Conservation (phyloP, 2,113 vertebrate genomes). For the Triplophysa tibetana region DNA sequence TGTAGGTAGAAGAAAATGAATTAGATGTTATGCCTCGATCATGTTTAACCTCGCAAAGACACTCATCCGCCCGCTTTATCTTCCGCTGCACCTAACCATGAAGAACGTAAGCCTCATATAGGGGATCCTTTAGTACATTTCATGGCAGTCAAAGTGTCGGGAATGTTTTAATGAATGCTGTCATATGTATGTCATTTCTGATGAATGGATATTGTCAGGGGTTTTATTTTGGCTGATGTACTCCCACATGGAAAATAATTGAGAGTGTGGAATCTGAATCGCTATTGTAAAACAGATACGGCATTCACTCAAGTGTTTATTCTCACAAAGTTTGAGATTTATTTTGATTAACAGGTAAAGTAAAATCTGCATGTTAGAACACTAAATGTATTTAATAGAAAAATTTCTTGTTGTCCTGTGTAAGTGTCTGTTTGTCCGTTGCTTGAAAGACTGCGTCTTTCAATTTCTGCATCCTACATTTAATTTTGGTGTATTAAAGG, state of each 20-base stretch:
- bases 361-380: not conserved
- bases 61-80: constrained; percentile 59
- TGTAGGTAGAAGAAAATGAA: not conserved
- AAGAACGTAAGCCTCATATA: constrained; percentile 55
- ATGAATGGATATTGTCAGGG: constrained; percentile 25
- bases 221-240: constrained; percentile 20
- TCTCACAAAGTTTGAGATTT: not conserved
- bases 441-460: not conserved
- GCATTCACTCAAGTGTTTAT: constrained; percentile 14
- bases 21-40: not conserved
- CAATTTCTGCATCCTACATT: too few species aligned
- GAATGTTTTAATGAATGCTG: constrained; percentile 34
- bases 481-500: not conserved
- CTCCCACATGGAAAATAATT: constrained; percentile 13
- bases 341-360: not conserved
- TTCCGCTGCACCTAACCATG: constrained; percentile 69
- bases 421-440: too few species aligned
- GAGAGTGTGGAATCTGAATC: not conserved
- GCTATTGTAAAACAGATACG: not conserved
- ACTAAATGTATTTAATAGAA: not conserved
- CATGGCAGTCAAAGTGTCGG: constrained; percentile 29
- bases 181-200: constrained; percentile 28
- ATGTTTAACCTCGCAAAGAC: not conserved
- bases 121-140: constrained; percentile 22
- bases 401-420: not conserved